These are phyloP conservation scores for Sternotherus odoratus DNA, from an alignment of 2,797 vertebrate species.

Conservation along the genomic window DNA sequence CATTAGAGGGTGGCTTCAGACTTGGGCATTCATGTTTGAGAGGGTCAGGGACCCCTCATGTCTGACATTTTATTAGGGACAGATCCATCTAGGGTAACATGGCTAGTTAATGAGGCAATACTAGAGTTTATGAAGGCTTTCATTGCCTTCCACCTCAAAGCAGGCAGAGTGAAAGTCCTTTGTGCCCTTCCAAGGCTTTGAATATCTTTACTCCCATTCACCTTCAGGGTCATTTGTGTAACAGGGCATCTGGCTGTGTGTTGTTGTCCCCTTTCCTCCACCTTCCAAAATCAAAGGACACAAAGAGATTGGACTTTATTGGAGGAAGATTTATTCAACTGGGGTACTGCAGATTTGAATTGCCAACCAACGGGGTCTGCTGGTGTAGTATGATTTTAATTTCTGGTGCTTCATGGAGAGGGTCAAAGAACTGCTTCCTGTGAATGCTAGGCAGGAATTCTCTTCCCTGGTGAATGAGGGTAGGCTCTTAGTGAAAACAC, in stretches of 20 bases:
- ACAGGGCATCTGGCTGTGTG: background rate
- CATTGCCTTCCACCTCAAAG: too few species aligned
- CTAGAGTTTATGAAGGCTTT: background rate
- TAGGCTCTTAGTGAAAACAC: background rate
- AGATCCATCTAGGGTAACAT: background rate
- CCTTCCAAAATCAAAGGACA: background rate
- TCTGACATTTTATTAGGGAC: background rate
- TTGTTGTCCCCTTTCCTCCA: background rate
- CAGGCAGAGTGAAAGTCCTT: too few species aligned
- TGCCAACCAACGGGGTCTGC: background rate
- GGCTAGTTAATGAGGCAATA: background rate
- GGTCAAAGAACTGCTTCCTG: background rate
- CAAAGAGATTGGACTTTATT: background rate
- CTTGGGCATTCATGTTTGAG: background rate
- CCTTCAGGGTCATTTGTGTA: background rate
- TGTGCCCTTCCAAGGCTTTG: background rate
- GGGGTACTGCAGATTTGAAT: background rate
- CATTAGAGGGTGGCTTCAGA: background rate
- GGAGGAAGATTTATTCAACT: background rate
- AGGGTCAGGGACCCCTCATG: background rate
- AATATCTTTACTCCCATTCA: background rate
- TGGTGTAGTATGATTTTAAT: background rate
- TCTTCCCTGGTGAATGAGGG: background rate
- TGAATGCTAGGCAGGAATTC: background rate
- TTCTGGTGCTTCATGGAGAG: background rate